phyloP scores from a whole-genome alignment of 64 coral and sea anemone genomes.

The Porites lutea region DNA sequence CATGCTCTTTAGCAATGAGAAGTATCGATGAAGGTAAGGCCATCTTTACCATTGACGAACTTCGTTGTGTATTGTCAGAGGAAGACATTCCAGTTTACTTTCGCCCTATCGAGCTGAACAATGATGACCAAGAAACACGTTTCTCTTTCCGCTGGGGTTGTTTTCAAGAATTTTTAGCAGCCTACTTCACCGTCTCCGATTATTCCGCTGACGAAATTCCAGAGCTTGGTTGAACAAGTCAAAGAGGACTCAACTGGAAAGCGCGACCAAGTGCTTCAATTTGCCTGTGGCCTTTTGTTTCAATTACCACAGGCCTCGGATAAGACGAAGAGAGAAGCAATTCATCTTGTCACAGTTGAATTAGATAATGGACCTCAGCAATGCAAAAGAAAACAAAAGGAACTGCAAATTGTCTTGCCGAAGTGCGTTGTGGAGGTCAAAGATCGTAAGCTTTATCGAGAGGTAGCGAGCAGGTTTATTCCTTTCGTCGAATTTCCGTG shows the following conservation, averaged over 20 bases:
- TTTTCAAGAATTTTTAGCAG: slow-evolving; percentile 12
- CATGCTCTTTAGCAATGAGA: slow-evolving; percentile 6
- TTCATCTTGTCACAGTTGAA: not conserved
- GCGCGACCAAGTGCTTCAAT: slow-evolving; percentile 16
- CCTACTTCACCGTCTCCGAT: not conserved
- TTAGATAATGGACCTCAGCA: not conserved
- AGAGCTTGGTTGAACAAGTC: slow-evolving; percentile 1
- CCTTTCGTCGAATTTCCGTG: not conserved
- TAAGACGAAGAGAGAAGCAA: not conserved
- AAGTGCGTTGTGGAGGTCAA: slow-evolving; percentile 2
- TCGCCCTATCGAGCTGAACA: not conserved
- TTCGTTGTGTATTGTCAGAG: not conserved
- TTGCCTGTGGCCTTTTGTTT: slow-evolving; percentile 8
- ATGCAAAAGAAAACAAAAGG: not conserved
- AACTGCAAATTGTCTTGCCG: not conserved
- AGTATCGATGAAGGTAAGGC: not conserved
- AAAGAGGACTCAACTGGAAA: not conserved
- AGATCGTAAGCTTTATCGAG: not conserved
- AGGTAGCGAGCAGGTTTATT: slow-evolving; percentile 6
- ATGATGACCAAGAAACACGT: not conserved
- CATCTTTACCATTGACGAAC: not conserved
- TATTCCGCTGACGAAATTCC: not conserved
- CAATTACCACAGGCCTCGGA: not conserved
- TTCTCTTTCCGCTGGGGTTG: not conserved
- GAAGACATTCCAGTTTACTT: not conserved